phyloP scores from a whole-genome alignment of 2,113 vertebrate species.

The Carlito syrichta region DNA sequence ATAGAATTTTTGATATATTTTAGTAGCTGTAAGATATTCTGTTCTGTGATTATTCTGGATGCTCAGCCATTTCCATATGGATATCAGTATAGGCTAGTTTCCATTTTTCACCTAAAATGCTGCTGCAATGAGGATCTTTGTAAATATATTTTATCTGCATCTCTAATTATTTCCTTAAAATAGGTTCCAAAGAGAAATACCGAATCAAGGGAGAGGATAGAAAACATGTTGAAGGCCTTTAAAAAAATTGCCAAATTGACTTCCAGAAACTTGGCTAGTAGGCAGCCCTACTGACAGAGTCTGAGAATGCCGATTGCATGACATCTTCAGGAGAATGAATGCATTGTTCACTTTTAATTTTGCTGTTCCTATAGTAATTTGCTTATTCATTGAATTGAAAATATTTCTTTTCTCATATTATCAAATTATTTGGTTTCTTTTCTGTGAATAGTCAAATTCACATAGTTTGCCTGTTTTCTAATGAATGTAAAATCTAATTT shows the following conservation, averaged over 20 bases:
- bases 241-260: not conserved
- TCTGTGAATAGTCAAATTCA: not conserved
- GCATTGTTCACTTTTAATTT: not conserved
- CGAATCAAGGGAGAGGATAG: not conserved
- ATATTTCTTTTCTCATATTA: not conserved
- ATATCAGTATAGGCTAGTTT: not conserved
- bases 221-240: conserved; percentile 21
- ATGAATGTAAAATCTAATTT: conserved; percentile 10
- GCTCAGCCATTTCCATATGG: not conserved
- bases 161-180: conserved; percentile 35
- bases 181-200: not conserved
- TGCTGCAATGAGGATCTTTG: not conserved
- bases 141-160: not conserved
- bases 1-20: not conserved
- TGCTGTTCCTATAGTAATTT: conserved; percentile 31
- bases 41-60: not conserved
- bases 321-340: not conserved
- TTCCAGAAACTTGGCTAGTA: not conserved
- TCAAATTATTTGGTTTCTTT: not conserved
- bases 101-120: not conserved
- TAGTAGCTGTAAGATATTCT: not conserved
- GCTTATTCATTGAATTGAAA: conserved; percentile 43
- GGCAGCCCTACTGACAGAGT: not conserved
- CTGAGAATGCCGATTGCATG: not conserved
- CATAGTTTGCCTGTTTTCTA: not conserved